Base-by-base conservation (phyloP, 2,888 invertebrate species). In the Dinocampus coccinellae region DNA sequence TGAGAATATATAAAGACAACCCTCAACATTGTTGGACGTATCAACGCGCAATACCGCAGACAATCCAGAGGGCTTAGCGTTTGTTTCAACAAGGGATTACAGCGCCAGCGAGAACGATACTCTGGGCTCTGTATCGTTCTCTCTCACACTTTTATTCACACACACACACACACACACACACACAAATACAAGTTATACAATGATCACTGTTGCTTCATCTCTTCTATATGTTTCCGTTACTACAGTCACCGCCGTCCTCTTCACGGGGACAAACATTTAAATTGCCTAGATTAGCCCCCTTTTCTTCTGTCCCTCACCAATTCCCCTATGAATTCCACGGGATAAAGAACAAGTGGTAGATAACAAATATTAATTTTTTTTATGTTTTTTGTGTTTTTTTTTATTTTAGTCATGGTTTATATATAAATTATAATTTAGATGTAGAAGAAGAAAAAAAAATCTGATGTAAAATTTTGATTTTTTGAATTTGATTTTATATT, bases 71-170 rank as follows among this genome's bases (percentile, higher is more conserved):
- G 83, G 84, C 86, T 87, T 86, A 86, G 83, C 78, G 79, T 83
- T 75, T 86, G 84, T 85, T 86, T 87, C 86, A 86, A 85, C 86
- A 85, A 83, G 85, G 86, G 85, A 87, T 86, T 86, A 87, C 84
- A 16, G 47, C 70, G 65, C 67, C 77, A 75, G 78, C 60, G 42
- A 69, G 69, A 63, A 64, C 68, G 73, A 70, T 73, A 71, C 65
- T 47, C 53, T 65, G n/a, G n/a, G n/a, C n/a, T n/a, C n/a, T 34
- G 58, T 55, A 61, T 65, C 65, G 47, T 65, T 70, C 62, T 39
- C 24, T 69, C 22, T 69, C 36, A 52, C 20, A 16, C 47, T 62
- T 16, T 34, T 10, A n/a, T n/a, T n/a, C n/a, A n/a, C n/a, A n/a
- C n/a, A n/a, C n/a, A n/a, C n/a, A n/a, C n/a, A n/a, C n/a, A n/a